Base-by-base conservation (phyloP, 2,113 vertebrate species). In the Leptosomus discolor region DNA sequence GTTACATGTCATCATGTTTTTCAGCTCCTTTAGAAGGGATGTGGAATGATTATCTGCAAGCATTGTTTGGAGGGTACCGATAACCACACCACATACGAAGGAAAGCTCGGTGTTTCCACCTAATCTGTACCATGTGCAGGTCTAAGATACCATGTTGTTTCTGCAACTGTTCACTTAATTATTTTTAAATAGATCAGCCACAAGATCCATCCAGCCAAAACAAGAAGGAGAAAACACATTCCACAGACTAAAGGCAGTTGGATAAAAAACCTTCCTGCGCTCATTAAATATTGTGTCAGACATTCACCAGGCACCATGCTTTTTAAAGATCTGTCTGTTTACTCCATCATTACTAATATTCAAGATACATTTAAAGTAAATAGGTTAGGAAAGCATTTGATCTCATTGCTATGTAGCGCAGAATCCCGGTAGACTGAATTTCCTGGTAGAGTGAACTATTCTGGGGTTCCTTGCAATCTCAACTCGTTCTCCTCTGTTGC, bases 311-410 rank as follows among this genome's bases (percentile, higher is more conserved):
- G 86, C 95, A 92, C 76, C 94, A 68, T 1, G 3, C 69, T 89
- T 89, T 91, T 61, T 68, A 92, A 94, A 87, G 77, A 85, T 56
- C 92, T 69, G 83, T 13, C 80, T 95, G 94, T 95, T 91, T 54
- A 91, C 95, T 79, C 89, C 95, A 94, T 69, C 21, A 20, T 53
- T 91, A 54, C 92, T 92, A 92, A 96, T 87, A 94, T 75, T 91
- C 86, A 73, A 85, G 92, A 87, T 85, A 94, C 89, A 95, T 95
- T 96, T 95, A 69, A 95, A 92, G 87, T 95, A 94, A 96, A 96
- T 61, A 91, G 61, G 95, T 96, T 96, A 94, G 91, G 61, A 71
- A 94, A 71, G 84, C 89, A 96, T 94, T 97, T 97, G 92, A 87
- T 91, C 89, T 96, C 92, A 82, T 71, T 87, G 77, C 86, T 81